Evolutionary conservation across 2,888 invertebrate genomes (phyloP).

Genomic region (Amblyjoppa proteus): DNA sequence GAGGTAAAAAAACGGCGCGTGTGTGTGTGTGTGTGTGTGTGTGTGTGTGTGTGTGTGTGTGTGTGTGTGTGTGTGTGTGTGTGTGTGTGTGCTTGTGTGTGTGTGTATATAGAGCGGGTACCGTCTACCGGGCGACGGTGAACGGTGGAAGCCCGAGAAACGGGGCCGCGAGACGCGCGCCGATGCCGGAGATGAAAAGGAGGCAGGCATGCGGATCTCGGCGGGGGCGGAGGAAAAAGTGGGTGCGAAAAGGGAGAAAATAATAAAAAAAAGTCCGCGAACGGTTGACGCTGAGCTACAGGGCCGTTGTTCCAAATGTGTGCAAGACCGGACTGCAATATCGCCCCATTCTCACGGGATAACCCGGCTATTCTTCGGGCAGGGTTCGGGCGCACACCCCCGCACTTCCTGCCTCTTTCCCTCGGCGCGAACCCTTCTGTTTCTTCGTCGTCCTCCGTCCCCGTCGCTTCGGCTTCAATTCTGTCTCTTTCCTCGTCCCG

Average conservation of each 20-base stretch:
- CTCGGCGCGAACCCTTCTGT: conserved; percentile 68
- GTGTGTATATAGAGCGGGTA: not conserved
- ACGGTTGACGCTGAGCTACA: conserved; percentile 47
- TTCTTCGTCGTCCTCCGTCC: conserved; percentile 68
- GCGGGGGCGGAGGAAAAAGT: conserved; percentile 22
- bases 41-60: not conserved
- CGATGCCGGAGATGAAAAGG: not conserved
- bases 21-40: not conserved
- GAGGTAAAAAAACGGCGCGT: not conserved
- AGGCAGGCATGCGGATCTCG: not conserved
- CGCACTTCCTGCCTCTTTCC: conserved; percentile 64
- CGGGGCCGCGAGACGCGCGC: not conserved
- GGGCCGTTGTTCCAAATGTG: conserved; percentile 44
- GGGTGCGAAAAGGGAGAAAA: not conserved
- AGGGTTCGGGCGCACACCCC: conserved; percentile 70
- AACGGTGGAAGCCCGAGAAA: not conserved
- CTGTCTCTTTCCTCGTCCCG: conserved; percentile 37
- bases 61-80: no score
- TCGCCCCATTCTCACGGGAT: conserved; percentile 74
- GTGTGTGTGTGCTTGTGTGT: no score
- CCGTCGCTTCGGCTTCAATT: conserved; percentile 36
- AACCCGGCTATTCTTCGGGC: conserved; percentile 66
- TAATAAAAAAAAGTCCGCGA: conserved; percentile 9
- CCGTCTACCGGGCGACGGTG: conserved; percentile 6
- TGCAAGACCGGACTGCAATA: conserved; percentile 63